Percentiles rank a stretch among this genome's conserved stretches.
Evolutionary conservation across 2,888 invertebrate genomes (phyloP).

Genomic region (Saturnia pavonia): DNA sequence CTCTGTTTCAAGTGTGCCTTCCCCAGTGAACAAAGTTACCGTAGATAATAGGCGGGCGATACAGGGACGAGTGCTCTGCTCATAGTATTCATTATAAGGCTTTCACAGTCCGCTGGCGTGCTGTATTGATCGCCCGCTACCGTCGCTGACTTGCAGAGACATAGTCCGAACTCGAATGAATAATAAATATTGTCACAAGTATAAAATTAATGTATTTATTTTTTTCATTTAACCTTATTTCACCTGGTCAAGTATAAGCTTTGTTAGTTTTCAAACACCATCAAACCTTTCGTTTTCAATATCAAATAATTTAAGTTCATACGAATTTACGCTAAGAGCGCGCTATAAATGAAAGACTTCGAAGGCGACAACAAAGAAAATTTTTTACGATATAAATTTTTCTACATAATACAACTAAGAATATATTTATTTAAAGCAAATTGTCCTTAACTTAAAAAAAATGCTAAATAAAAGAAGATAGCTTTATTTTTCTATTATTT

Average conservation of each 20-base stretch:
- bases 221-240: background rate
- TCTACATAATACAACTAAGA: no score
- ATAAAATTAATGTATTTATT: background rate
- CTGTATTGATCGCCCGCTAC: background rate
- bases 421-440: no score
- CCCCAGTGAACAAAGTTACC: background rate
- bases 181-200: background rate
- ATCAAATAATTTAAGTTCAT: background rate
- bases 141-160: background rate
- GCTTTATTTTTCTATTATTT: no score
- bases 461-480: no score
- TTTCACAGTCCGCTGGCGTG: background rate
- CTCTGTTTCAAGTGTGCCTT: background rate
- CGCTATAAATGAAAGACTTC: background rate
- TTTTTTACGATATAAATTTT: no score
- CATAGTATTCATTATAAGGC: conserved; percentile 1
- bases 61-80: background rate
- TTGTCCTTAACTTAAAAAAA: no score
- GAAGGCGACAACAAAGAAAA: no score
- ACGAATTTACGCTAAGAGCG: background rate
- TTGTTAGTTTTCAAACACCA: background rate
- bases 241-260: background rate
- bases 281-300: background rate
- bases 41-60: background rate
- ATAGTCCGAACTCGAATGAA: background rate